These are phyloP conservation scores for Chiridota heheva DNA, from an alignment of 35 echinoderm and acorn worm genomes.

Conservation along the genomic window DNA sequence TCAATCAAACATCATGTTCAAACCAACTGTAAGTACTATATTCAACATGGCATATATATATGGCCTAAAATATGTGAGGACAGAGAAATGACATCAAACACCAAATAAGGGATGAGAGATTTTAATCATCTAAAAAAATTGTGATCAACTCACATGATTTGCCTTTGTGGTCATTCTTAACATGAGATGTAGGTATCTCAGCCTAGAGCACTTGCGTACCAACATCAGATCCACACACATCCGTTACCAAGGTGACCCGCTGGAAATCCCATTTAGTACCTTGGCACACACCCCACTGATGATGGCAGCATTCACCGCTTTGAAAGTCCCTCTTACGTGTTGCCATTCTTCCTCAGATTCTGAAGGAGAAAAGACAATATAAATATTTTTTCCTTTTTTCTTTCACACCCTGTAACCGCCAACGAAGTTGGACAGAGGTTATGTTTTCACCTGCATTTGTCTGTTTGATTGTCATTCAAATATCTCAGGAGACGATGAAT, in stretches of 20 bases:
- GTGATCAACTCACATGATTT: conserved; percentile 10
- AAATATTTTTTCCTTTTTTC: no score
- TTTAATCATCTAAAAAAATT: neutral
- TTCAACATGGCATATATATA: neutral
- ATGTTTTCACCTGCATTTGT: no score
- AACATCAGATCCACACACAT: conserved; percentile 13
- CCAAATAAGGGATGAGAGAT: neutral
- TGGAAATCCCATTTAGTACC: neutral
- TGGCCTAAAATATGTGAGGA: neutral
- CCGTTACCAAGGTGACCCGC: conserved; percentile 15
- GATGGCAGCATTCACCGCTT: conserved; percentile 2
- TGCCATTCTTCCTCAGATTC: neutral
- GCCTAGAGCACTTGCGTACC: neutral
- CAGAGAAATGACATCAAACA: neutral
- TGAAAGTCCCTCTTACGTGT: neutral
- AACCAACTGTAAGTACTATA: neutral
- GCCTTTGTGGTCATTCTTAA: neutral
- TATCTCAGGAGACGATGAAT: no score
- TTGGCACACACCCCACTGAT: conserved; percentile 22
- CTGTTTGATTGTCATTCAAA: no score
- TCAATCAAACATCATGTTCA: no score
- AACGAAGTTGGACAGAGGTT: no score
- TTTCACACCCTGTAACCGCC: no score
- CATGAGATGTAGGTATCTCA: neutral
- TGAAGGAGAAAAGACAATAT: no score